Evolutionary conservation across 2,888 invertebrate genomes (phyloP).

Genomic region (Eupithecia inturbata): DNA sequence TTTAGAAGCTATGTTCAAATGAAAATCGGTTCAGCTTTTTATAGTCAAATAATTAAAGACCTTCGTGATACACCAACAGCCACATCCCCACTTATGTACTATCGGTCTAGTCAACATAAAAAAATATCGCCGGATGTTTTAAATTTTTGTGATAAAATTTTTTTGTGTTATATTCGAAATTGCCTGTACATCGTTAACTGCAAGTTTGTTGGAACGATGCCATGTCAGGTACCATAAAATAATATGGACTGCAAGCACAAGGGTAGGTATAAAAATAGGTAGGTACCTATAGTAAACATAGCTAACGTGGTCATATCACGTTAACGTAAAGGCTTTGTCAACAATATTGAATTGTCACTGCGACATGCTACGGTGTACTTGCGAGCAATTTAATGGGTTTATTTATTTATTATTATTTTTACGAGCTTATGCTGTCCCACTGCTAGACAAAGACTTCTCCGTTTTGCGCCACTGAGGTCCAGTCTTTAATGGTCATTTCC

Average conservation of each 20-base stretch:
- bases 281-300: neutral
- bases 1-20: no score
- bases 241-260: neutral
- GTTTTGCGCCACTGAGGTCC: no score
- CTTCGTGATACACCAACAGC: no score
- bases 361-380: neutral
- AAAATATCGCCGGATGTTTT: no score
- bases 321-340: conserved; percentile 8
- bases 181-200: neutral
- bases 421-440: no score
- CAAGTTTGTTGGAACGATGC: neutral
- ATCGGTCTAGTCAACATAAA: no score
- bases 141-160: neutral
- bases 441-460: no score
- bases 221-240: neutral
- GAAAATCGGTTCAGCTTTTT: no score
- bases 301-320: neutral
- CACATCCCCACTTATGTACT: no score
- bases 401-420: no score
- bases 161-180: neutral
- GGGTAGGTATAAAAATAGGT: neutral
- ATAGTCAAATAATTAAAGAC: no score
- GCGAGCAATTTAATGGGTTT: neutral
- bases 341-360: conserved; percentile 14
- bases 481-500: no score